Evolutionary conservation across 1,140 invertebrate species (phyloP), one percentile per base, ranked within the genome.

Genomic region (Bombus affinis): DNA sequence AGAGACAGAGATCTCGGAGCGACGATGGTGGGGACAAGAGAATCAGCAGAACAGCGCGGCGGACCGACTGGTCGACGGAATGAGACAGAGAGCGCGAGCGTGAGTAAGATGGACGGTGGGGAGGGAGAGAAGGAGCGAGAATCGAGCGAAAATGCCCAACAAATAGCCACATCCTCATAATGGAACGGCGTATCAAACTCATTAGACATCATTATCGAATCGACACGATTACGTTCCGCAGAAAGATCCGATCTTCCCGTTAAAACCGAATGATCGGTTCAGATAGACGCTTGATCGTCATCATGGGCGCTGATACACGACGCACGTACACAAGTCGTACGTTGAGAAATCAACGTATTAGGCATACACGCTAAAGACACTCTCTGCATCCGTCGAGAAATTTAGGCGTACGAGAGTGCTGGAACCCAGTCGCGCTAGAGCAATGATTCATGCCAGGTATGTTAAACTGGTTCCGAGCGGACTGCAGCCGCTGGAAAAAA

Each of bases 101-200:
- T 32, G 68, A 83, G 78, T 65, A 62, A 71, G 77, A 74, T 47
- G 53, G 28, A 82, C 59, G 47, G 83, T 44, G 80, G 81, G 42
- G 81, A 86, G 79, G 84, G 86, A 90, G 88, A 89, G 71, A 86
- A 75, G 77, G 84, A 81, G 66, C 85, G 86, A 85, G 86, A 87
- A 79, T 76, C 77, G 89, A 84, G 80, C 79, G 88, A 92, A 91
- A 92, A 91, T 89, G 87, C 86, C 90, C 89, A 90, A 93, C 92
- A 93, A 94, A 94, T 93, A 93, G 92, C 87, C 92, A 93, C 93
- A 94, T 94, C 93, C 93, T 94, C 93, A 92, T 93, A 93, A 93
- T 93, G 88, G 89, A 93, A 93, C 89, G 83, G 93, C 91, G 92
- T 94, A 93, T 93, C 90, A 91, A 92, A 92, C 92, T 93, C 91